A percentile compares a stretch with the other conserved stretches of the same genome.
Evolutionary conservation across 2,888 invertebrate genomes (phyloP).

Genomic region (Carcina quercana): DNA sequence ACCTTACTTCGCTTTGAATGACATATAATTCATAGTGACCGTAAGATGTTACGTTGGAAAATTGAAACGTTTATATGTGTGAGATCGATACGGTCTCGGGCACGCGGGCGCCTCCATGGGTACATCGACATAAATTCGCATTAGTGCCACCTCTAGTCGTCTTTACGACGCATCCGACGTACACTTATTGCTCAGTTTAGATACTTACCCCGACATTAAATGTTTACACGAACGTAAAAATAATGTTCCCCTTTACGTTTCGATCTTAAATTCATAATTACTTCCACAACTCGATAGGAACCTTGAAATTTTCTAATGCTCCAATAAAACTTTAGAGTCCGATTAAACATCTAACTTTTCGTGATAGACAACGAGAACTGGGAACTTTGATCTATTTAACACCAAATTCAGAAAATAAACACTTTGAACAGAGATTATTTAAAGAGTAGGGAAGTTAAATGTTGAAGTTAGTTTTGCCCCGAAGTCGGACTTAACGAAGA

Average conservation of each 20-base stretch:
- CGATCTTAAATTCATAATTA: too few relatives aligned
- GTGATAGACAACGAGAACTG: too few relatives aligned
- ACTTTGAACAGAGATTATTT: conserved; percentile 21
- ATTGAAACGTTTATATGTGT: conserved; percentile 64
- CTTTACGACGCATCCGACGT: conserved; percentile 63
- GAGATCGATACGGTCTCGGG: conserved; percentile 51
- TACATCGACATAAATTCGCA: conserved; percentile 70
- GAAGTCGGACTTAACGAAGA: conserved; percentile 36
- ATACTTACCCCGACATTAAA: conserved; percentile 49
- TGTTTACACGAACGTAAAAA: conserved; percentile 42
- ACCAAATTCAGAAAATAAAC: conserved; percentile 1
- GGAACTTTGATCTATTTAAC: too few relatives aligned
- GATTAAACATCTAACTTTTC: too few relatives aligned
- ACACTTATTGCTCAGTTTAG: conserved; percentile 59
- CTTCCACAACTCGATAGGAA: too few relatives aligned
- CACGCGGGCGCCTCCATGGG: conserved; percentile 32
- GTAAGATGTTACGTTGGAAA: conserved; percentile 45
- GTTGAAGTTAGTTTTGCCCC: conserved; percentile 33
- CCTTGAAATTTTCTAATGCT: too few relatives aligned
- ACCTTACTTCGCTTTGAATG: too few relatives aligned
- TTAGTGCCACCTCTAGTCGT: conserved; percentile 71
- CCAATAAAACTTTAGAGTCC: too few relatives aligned
- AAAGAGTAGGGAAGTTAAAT: conserved; percentile 26
- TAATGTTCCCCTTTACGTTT: too few relatives aligned
- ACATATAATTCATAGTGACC: too few relatives aligned